Conservation (phyloP, 2,797 vertebrate genomes). For the Pseudomugil gertrudae region DNA sequence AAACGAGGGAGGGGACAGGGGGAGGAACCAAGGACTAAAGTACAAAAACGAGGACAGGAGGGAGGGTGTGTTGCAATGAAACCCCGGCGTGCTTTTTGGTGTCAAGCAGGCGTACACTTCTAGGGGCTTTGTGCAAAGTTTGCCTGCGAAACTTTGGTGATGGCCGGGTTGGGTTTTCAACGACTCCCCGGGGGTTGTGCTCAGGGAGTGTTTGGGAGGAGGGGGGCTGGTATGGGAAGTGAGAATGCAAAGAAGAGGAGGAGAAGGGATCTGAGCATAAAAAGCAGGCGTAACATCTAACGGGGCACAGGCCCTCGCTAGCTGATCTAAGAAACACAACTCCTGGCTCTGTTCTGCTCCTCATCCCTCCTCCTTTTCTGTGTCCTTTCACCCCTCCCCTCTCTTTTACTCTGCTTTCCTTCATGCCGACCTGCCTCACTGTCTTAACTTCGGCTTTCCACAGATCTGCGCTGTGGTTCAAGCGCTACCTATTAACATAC, state of each 20-base stretch:
- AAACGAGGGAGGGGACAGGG: slow-evolving; percentile 56
- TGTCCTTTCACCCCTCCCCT: slow-evolving; percentile 14
- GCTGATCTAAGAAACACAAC: slow-evolving; percentile 73
- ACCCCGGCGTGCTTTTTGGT: slow-evolving; percentile 53
- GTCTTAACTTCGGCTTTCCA: slow-evolving; percentile 41
- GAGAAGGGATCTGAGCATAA: slow-evolving; percentile 32
- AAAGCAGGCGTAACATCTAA: slow-evolving; percentile 54
- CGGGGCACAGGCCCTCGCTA: slow-evolving; percentile 47
- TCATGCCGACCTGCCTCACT: slow-evolving; percentile 21
- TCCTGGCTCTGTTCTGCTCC: slow-evolving; percentile 46
- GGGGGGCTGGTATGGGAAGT: slow-evolving; percentile 18
- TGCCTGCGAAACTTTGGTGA: slow-evolving; percentile 71
- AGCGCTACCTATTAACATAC: slow-evolving; percentile 60
- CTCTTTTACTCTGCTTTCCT: slow-evolving; percentile 28
- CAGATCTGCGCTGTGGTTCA: slow-evolving; percentile 39
- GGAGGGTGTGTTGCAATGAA: slow-evolving; percentile 57
- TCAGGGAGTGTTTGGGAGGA: slow-evolving; percentile 29
- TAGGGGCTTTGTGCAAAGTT: slow-evolving; percentile 73
- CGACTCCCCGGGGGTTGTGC: slow-evolving; percentile 53
- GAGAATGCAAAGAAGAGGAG: slow-evolving; percentile 30
- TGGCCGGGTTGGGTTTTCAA: slow-evolving; percentile 56
- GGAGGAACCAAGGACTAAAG: slow-evolving; percentile 61
- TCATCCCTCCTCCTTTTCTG: slow-evolving; percentile 22
- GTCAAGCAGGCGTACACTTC: slow-evolving; percentile 58
- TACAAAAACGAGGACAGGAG: slow-evolving; percentile 49